Percentiles rank a stretch among this genome's conserved stretches.
Conservation (phyloP, 2,888 invertebrate species). For the Aspidiotus destructor region DNA sequence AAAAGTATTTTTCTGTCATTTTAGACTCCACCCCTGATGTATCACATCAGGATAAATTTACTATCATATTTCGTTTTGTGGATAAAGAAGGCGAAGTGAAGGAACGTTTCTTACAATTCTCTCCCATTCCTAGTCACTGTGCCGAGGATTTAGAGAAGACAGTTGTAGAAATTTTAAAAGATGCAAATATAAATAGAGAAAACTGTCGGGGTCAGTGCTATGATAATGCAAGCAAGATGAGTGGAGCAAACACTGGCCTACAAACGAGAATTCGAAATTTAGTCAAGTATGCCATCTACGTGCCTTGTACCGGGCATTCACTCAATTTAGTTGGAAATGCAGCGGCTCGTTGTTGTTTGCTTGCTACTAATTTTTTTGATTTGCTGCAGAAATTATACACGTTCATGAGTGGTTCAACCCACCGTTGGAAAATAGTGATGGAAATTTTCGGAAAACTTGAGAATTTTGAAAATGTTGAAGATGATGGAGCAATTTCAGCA, state of each 20-base stretch:
- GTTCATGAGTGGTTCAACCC: conserved; percentile 18
- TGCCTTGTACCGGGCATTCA: conserved; percentile 30
- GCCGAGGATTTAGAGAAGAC: conserved; percentile 1
- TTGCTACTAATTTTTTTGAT: conserved; percentile 16
- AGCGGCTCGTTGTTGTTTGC: conserved; percentile 26
- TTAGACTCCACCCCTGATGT: conserved; percentile 24
- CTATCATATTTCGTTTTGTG: conserved; percentile 19
- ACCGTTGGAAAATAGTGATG: conserved; percentile 15
- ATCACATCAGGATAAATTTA: conserved; percentile 20
- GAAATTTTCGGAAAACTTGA: not conserved
- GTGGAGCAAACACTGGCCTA: conserved; percentile 35
- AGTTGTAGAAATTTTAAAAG: conserved; percentile 1
- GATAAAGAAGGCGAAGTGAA: not conserved
- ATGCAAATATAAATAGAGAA: conserved; percentile 11
- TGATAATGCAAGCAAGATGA: conserved; percentile 37
- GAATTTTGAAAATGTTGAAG: conserved; percentile 1
- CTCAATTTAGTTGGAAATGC: conserved; percentile 26
- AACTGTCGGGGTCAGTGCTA: conserved; percentile 36
- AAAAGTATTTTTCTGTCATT: conserved; percentile 23
- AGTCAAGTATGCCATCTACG: conserved; percentile 35
- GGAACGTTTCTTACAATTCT: conserved; percentile 25
- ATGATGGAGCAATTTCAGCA: not conserved
- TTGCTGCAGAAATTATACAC: conserved; percentile 27
- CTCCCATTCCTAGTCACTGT: conserved; percentile 12
- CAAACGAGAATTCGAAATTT: conserved; percentile 34